Evolutionary conservation across 2,888 invertebrate genomes (phyloP), one percentile per base, ranked within the genome.

Genomic region (Saturnia japonica): DNA sequence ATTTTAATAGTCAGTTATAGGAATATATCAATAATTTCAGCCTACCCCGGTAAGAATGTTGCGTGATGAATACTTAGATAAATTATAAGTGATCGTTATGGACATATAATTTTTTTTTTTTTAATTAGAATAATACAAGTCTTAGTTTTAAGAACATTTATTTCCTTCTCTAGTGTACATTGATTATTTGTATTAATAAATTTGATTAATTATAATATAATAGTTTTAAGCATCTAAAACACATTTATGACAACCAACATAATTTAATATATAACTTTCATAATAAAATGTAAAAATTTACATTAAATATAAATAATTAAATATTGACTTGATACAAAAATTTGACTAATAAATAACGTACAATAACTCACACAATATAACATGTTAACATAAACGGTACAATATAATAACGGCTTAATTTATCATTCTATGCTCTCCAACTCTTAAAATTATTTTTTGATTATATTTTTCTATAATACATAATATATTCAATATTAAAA

Each of bases 131-230:
- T 40, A 12, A 64, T 40, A 64, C 64, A 40, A 40, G 0, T 64
- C 11, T 40, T 40, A 64, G 68, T 78, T 74, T 76, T 70, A 78
- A 77, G 73, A 75, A 76, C 74, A 62, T 85, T 82, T 85, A 85
- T 82, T 85, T 78, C 77, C 77, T 76, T 74, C 71, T 76, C 70
- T 67, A 74, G 78, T 75, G 75, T 72, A 60, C 71, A 74, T 71
- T 73, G 70, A 74, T 70, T 68, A 64, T 62, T 62, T 62, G 19
- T 62, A 62, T 40, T 40, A 64, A 64, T 34, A 64, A 9, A 64
- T 40, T 62, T 14, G 14, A 62, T 62, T 62, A 34, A 62, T 34
- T 19, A 64, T 40, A 64, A 16, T 34, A 34, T 9, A n/a, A n/a
- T n/a, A n/a, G n/a, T n/a, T n/a, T 64, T 19, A 40, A 64, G 16